Percentiles rank a stretch among this genome's conserved stretches.
Evolutionary conservation across 2,888 invertebrate species (phyloP).

Genomic region (Drosophila buzzatii): DNA sequence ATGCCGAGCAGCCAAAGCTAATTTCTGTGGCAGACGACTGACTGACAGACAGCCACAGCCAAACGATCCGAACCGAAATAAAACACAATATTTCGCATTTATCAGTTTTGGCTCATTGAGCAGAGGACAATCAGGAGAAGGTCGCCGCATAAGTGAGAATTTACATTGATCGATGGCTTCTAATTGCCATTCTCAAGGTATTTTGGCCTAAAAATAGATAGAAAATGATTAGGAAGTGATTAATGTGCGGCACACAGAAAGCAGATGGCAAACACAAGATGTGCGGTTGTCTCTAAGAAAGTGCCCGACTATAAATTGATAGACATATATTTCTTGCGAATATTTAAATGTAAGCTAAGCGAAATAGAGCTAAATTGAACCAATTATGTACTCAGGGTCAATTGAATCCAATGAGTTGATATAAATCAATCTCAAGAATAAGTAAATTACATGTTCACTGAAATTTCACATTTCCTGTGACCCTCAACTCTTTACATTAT

Average conservation of each 20-base stretch:
- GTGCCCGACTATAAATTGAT: not conserved
- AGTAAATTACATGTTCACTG: not conserved
- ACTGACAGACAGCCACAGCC: constrained; percentile 34
- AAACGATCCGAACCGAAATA: constrained; percentile 58
- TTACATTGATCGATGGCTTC: constrained; percentile 68
- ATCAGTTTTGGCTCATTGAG: constrained; percentile 49
- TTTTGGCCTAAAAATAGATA: constrained; percentile 54
- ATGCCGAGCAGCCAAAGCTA: constrained; percentile 20
- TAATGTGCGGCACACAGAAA: constrained; percentile 40
- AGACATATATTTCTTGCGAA: constrained; percentile 6
- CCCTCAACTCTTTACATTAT: not conserved
- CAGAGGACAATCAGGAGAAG: constrained; percentile 34
- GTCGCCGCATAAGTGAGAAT: constrained; percentile 30
- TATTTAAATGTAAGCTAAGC: constrained; percentile 21
- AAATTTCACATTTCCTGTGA: not conserved
- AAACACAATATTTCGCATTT: constrained; percentile 52
- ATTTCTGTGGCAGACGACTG: constrained; percentile 28
- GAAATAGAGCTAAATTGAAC: not conserved
- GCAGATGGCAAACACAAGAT: constrained; percentile 26
- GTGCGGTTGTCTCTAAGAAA: constrained; percentile 11
- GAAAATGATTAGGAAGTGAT: constrained; percentile 59
- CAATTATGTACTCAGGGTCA: not conserved
- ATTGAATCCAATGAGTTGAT: not conserved
- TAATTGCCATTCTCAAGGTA: constrained; percentile 60
- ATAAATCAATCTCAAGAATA: not conserved